phyloP scores from a whole-genome alignment of 2,113 vertebrate genomes.

The Corvus moneduloides region DNA sequence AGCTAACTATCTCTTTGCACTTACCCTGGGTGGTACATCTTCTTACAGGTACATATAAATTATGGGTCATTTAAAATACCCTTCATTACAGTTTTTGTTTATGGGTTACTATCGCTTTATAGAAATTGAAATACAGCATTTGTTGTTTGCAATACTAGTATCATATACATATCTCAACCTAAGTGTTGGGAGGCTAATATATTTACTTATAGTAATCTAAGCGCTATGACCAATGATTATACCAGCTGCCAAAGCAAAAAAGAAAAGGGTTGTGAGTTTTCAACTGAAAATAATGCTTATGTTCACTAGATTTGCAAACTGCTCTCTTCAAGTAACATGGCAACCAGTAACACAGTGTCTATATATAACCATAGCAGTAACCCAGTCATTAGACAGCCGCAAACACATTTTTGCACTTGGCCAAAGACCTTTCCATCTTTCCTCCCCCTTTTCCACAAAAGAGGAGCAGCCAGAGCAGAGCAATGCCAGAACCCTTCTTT shows the following conservation, averaged over 20 bases:
- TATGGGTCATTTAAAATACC: background rate
- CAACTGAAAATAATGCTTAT: background rate
- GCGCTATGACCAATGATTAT: background rate
- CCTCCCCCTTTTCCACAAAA: accelerated
- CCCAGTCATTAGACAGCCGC: accelerated
- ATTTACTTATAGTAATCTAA: background rate
- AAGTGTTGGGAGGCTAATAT: background rate
- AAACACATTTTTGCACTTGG: background rate
- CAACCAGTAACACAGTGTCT: background rate
- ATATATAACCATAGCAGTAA: background rate
- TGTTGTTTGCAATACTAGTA: background rate
- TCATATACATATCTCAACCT: background rate
- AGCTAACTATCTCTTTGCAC: background rate
- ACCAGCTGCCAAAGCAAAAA: background rate
- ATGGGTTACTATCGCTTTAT: background rate
- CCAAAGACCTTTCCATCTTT: background rate
- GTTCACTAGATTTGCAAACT: background rate
- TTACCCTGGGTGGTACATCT: background rate
- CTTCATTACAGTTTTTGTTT: background rate
- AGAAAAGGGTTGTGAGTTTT: background rate
- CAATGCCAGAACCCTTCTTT: background rate
- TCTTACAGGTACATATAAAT: background rate
- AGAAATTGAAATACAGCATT: background rate
- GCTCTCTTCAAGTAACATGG: background rate
- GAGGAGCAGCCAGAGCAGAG: background rate